Evolutionary conservation across 2,888 invertebrate species (phyloP), one percentile per base, ranked within the genome.

Genomic region (Sphinx pinastri): DNA sequence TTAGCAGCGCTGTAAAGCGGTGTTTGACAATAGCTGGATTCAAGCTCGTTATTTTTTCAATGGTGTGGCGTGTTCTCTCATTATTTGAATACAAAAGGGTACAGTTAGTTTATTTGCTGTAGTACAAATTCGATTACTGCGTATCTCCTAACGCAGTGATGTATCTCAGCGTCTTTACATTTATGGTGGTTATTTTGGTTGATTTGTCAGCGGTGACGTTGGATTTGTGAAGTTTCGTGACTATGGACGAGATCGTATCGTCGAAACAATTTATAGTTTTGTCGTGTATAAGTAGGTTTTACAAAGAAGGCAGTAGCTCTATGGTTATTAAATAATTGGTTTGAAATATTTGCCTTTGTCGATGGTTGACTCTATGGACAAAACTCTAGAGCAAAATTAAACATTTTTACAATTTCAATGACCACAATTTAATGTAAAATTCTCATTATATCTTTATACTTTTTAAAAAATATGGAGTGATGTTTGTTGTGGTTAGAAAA

Each of bases 181-280:
- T 38, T 38, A 57, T 57, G 25, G 57, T 57, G 57, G 57, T 57
- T 57, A 63, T 63, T 63, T 63, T 63, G 63, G 63, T 63, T 16
- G 47, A 63, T 63, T 63, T 63, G 63, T 63, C 63, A 63, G 47
- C 13, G 63, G 49, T 63, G 63, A 63, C 63, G 63, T 49, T 12
- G 47, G 45, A 16, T 51, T 55, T 16, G 16, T 60, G 47, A 60
- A 45, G 45, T 60, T 57, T 60, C 60, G 45, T 45, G 10, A 14
- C 45, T 60, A 12, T 19, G 12, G 16, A 60, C 16, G 16, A 60
- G 6, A 47, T 47, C 16, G 60, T 12, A 19, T 47, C 4, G 12
- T 10, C 38, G 38, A 38, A 38, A 47, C 6, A 16, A 16, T 47
- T 60, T 47, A 11, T 11, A 5, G n/a, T 60, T 47, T 54, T n/a